These are phyloP conservation scores for Embidobia sp. DNA, from an alignment of 2,888 invertebrate species.

Conservation along the genomic window DNA sequence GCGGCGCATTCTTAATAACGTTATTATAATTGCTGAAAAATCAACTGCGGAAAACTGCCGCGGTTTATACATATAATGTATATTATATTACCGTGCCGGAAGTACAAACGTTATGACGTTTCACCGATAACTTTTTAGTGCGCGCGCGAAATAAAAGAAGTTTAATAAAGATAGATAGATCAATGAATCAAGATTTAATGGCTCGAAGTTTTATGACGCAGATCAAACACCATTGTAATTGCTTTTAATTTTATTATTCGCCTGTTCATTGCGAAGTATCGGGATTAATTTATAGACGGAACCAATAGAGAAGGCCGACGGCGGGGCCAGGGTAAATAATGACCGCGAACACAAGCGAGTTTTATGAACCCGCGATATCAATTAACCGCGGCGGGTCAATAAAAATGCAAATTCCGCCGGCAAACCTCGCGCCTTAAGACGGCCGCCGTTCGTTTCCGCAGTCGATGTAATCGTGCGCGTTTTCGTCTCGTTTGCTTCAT, in stretches of 20 bases:
- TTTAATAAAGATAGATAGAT: constrained; percentile 41
- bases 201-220: constrained; percentile 27
- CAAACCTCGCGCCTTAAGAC: too few relatives aligned
- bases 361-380: not conserved
- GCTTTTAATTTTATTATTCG: constrained; percentile 49
- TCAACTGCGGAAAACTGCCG: too few relatives aligned
- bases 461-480: too few relatives aligned
- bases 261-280: constrained; percentile 6
- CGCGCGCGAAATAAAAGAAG: constrained; percentile 31
- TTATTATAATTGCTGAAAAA: too few relatives aligned
- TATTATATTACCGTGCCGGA: not conserved
- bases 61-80: not conserved
- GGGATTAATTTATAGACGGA: constrained; percentile 27
- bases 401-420: constrained; percentile 17
- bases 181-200: constrained; percentile 42
- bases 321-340: not conserved
- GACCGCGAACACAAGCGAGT: not conserved
- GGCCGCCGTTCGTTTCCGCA: too few relatives aligned
- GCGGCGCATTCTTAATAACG: too few relatives aligned
- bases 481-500: too few relatives aligned
- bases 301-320: not conserved
- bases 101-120: constrained; percentile 4
- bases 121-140: constrained; percentile 27
- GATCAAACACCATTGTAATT: constrained; percentile 42
- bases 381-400: constrained; percentile 6